Evolutionary conservation across 2,113 vertebrate genomes (phyloP).

Genomic region (Bubo blakistoni): DNA sequence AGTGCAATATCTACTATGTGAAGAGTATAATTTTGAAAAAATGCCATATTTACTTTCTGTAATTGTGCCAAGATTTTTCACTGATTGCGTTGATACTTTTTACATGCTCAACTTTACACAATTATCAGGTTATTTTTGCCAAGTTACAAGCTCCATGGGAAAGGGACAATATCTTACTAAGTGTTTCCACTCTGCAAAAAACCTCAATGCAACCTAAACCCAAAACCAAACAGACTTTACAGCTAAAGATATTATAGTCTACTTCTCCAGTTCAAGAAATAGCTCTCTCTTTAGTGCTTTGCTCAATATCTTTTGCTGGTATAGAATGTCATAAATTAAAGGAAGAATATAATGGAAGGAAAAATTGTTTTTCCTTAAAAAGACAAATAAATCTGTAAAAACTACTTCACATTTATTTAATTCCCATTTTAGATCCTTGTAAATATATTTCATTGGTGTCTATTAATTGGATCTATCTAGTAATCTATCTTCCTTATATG

Average conservation of each 20-base stretch:
- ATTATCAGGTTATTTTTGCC: background rate
- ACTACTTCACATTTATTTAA: background rate
- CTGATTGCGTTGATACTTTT: background rate
- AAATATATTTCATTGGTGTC: background rate
- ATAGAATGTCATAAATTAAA: background rate
- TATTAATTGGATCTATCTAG: background rate
- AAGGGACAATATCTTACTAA: background rate
- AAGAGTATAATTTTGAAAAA: background rate
- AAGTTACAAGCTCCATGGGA: background rate
- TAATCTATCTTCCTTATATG: background rate
- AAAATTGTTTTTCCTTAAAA: background rate
- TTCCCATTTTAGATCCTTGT: background rate
- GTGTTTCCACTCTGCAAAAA: background rate
- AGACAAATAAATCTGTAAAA: background rate
- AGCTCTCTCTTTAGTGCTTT: background rate
- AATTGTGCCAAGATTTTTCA: background rate
- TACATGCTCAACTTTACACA: background rate
- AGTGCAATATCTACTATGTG: background rate
- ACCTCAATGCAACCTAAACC: rapidly evolving
- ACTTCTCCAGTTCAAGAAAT: background rate
- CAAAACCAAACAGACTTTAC: background rate
- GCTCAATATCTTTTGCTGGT: background rate
- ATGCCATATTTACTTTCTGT: background rate
- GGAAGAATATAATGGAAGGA: background rate
- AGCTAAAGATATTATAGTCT: background rate